These are phyloP conservation scores for Heliconius ethilla DNA, from an alignment of 2,888 invertebrate genomes.

Conservation along the genomic window DNA sequence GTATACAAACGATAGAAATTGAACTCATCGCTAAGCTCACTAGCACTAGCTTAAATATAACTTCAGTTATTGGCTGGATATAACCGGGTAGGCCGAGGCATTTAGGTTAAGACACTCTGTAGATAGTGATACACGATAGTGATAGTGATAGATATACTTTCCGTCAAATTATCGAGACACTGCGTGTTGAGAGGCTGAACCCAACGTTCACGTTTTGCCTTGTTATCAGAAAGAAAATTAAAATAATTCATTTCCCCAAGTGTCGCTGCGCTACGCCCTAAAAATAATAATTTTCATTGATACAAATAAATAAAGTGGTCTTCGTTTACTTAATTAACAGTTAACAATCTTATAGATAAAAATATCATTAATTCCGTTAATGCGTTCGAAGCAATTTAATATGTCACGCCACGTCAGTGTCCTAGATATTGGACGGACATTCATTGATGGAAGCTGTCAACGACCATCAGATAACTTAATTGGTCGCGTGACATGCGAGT, in stretches of 20 bases:
- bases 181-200: not conserved
- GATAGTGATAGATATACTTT: too few relatives aligned
- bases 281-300: too few relatives aligned
- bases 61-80: not conserved
- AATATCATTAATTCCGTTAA: slow-evolving; percentile 10
- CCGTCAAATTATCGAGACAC: not conserved
- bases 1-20: not conserved
- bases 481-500: slow-evolving; percentile 7
- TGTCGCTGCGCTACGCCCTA: too few relatives aligned
- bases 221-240: too few relatives aligned
- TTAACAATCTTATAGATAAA: not conserved
- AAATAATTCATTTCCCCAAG: too few relatives aligned
- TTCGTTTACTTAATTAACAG: not conserved
- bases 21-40: not conserved
- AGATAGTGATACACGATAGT: too few relatives aligned
- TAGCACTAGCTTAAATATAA: too few relatives aligned
- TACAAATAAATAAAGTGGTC: not conserved
- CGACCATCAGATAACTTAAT: slow-evolving; percentile 23
- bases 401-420: slow-evolving; percentile 3
- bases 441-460: slow-evolving; percentile 31
- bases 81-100: not conserved
- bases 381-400: slow-evolving; percentile 24
- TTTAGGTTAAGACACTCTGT: not conserved
- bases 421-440: slow-evolving; percentile 21
- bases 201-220: not conserved